Conservation (phyloP, 1,140 invertebrate genomes). For the Bombus superbus region DNA sequence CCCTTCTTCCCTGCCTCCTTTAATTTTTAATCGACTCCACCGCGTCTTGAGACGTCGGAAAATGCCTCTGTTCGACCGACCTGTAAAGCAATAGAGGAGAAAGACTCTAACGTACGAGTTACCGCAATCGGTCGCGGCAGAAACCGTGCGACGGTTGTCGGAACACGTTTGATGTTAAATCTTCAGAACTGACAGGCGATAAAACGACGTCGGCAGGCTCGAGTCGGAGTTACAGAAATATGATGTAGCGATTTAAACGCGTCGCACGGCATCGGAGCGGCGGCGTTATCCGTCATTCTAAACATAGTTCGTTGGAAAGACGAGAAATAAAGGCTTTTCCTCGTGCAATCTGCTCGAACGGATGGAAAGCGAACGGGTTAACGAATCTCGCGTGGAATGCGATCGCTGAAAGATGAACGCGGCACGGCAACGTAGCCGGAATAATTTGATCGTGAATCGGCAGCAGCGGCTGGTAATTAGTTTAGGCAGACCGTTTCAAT, state of each 20-base stretch:
- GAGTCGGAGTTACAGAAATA: slow-evolving; percentile 69
- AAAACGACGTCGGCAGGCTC: slow-evolving; percentile 63
- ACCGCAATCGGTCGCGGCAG: neutral
- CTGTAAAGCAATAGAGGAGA: too few species aligned
- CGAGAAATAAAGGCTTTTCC: slow-evolving; percentile 1
- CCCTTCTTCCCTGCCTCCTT: fast-evolving
- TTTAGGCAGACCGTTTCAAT: slow-evolving; percentile 52
- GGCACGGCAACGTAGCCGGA: neutral
- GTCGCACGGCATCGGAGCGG: slow-evolving; percentile 43
- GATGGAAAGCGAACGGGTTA: neutral
- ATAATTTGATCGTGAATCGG: slow-evolving; percentile 50
- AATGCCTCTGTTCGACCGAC: too few species aligned
- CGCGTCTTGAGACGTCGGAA: too few species aligned
- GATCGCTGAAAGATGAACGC: slow-evolving; percentile 19
- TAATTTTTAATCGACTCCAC: too few species aligned
- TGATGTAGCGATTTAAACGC: slow-evolving; percentile 66
- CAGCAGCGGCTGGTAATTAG: slow-evolving; percentile 50
- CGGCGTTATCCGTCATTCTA: slow-evolving; percentile 35
- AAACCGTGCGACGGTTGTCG: neutral
- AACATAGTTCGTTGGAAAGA: slow-evolving; percentile 43
- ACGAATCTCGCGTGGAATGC: neutral
- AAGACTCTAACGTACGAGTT: too few species aligned
- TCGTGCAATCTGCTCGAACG: neutral
- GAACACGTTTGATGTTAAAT: slow-evolving; percentile 69
- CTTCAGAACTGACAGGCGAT: slow-evolving; percentile 62